Base-by-base conservation (phyloP, 2,797 vertebrate species). In the Avahi laniger region DNA sequence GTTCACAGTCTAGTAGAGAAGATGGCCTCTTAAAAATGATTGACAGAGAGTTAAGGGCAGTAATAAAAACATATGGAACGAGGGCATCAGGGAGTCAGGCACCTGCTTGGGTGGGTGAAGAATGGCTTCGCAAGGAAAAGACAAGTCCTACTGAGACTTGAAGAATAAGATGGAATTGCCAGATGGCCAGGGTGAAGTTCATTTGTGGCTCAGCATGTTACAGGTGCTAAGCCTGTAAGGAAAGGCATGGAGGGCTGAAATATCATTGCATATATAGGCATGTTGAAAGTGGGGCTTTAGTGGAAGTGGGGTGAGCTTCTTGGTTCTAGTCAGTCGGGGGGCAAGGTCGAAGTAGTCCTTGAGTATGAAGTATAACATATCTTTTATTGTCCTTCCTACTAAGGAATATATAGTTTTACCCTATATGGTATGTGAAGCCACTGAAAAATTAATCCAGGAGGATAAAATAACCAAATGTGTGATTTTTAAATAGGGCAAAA, bases 111-210 rank as follows among this genome's bases (percentile, higher is more conserved):
- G 28, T 50, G 33, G 43, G 9, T 95, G 88, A 89, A 57, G 26
- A 89, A 86, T 67, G 69, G 48, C 30, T 94, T 91, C 79, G 57
- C 72, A 96, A 94, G 72, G 33, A 82, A 97, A 81, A 96, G 78
- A 65, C 72, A 91, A 92, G 65, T 48, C 81, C 35, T 92, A 92
- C 69, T 84, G 67, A 92, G 88, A 43, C 26, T 30, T 69, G 59
- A 95, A 83, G 54, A 96, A 94, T 48, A 63, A 78, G 41, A 26
- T 17, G 8, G 43, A 78, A 80, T 18, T 54, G 35, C 43, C 84
- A 95, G 81, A 92, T 87, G 81, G 76, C 63, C 76, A 61, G 35
- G 59, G 41, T 61, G 14, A 87, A 86, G 33, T 80, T 81, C 70
- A 84, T 85, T 30, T 90, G 57, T 91, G 93, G 33, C 61, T 92